These are phyloP conservation scores for Panthera tigris DNA, from an alignment of 2,113 vertebrate species.

Conservation along the genomic window DNA sequence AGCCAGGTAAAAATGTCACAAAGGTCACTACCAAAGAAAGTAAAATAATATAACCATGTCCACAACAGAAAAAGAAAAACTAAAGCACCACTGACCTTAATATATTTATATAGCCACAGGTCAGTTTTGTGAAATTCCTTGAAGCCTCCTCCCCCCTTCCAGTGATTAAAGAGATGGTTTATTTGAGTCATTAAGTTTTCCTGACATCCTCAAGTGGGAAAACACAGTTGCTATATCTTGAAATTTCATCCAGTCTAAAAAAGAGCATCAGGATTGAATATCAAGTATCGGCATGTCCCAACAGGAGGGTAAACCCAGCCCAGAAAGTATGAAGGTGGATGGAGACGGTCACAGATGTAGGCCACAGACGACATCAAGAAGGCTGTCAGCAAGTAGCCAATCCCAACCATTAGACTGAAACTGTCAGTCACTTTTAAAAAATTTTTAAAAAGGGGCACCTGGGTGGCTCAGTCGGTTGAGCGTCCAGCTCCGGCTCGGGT, in stretches of 20 bases:
- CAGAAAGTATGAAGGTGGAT: background rate
- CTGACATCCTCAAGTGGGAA: constrained; percentile 1
- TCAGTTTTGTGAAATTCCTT: constrained; percentile 41
- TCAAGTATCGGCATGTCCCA: background rate
- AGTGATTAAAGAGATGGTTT: background rate
- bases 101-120: background rate
- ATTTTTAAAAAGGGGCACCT: no score
- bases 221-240: background rate
- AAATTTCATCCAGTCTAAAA: background rate
- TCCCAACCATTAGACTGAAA: background rate
- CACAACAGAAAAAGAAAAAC: constrained; percentile 29
- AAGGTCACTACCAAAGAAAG: constrained; percentile 42
- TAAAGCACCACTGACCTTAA: constrained; percentile 27
- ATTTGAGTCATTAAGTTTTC: background rate
- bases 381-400: background rate
- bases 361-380: background rate
- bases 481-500: no score
- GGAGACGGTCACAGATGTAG: background rate
- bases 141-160: background rate
- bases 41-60: constrained; percentile 1
- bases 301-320: background rate
- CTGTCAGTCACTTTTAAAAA: background rate
- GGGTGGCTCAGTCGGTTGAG: no score
- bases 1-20: background rate
- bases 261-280: background rate